Evolutionary conservation across 2,797 vertebrate species (phyloP).

Genomic region (Peromyscus aztecus): DNA sequence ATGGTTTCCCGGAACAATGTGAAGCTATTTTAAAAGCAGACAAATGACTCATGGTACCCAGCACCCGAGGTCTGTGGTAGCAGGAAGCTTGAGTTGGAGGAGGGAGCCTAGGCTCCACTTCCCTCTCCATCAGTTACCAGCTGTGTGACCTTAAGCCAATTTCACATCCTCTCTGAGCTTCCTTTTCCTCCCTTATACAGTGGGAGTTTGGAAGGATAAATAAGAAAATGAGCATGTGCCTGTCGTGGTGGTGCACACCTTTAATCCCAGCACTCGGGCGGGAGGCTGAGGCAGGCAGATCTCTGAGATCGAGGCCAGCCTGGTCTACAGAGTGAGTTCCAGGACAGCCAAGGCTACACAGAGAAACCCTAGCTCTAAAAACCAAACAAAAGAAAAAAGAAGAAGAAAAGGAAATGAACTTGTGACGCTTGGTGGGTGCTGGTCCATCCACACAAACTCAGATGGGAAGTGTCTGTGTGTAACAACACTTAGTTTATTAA

Average conservation of each 20-base stretch:
- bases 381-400: background rate
- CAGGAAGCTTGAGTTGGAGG: constrained; percentile 13
- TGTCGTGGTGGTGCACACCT: fast-evolving
- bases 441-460: background rate
- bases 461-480: background rate
- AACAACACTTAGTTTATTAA: background rate
- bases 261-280: background rate
- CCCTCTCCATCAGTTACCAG: background rate
- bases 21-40: constrained; percentile 82
- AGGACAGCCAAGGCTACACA: background rate
- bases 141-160: background rate
- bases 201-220: background rate
- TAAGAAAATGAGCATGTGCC: background rate
- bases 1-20: constrained; percentile 72
- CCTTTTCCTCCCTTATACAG: constrained; percentile 20
- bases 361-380: background rate
- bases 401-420: background rate
- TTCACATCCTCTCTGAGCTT: background rate
- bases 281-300: background rate
- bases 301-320: background rate
- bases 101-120: background rate
- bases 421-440: background rate
- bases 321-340: background rate
- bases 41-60: constrained; percentile 73
- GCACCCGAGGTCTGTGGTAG: background rate